phyloP scores from a whole-genome alignment of 2,888 invertebrate species.

The Tupiocoris notatus region DNA sequence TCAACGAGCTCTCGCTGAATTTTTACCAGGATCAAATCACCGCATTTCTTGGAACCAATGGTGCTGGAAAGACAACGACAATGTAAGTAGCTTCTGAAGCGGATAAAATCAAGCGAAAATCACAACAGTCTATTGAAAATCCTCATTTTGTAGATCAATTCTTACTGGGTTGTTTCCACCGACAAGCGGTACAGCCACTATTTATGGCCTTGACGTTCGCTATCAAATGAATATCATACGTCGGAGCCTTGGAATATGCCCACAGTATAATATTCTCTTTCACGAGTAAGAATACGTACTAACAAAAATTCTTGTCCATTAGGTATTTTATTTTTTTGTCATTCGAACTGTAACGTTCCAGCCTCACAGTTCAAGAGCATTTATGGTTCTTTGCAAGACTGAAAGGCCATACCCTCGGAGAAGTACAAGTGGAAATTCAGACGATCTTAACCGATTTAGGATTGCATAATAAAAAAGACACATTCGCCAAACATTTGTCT shows the following conservation, averaged over 20 bases:
- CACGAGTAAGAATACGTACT: slow-evolving; percentile 53
- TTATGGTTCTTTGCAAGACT: slow-evolving; percentile 67
- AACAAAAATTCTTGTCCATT: too few species aligned
- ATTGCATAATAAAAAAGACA: slow-evolving; percentile 60
- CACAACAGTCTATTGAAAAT: too few species aligned
- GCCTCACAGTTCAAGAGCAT: slow-evolving; percentile 77
- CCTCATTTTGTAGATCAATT: slow-evolving; percentile 61
- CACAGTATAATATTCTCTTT: slow-evolving; percentile 80
- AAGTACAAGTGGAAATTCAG: slow-evolving; percentile 53
- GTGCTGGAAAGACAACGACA: slow-evolving; percentile 89
- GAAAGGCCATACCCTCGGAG: slow-evolving; percentile 41
- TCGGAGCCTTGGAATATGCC: slow-evolving; percentile 76
- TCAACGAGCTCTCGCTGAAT: slow-evolving; percentile 72
- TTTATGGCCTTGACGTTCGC: slow-evolving; percentile 62
- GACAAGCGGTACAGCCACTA: slow-evolving; percentile 69
- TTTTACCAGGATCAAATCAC: slow-evolving; percentile 82
- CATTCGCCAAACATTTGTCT: slow-evolving; percentile 66
- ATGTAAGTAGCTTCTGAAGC: slow-evolving; percentile 63
- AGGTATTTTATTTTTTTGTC: too few species aligned
- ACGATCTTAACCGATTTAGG: slow-evolving; percentile 68
- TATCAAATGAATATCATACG: slow-evolving; percentile 60
- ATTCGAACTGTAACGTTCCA: too few species aligned
- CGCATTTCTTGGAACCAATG: slow-evolving; percentile 82
- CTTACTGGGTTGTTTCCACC: slow-evolving; percentile 76
- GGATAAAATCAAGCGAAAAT: not conserved